These are phyloP conservation scores for Brachynemurus nebulosus DNA, from an alignment of 2,888 invertebrate genomes.

Conservation along the genomic window DNA sequence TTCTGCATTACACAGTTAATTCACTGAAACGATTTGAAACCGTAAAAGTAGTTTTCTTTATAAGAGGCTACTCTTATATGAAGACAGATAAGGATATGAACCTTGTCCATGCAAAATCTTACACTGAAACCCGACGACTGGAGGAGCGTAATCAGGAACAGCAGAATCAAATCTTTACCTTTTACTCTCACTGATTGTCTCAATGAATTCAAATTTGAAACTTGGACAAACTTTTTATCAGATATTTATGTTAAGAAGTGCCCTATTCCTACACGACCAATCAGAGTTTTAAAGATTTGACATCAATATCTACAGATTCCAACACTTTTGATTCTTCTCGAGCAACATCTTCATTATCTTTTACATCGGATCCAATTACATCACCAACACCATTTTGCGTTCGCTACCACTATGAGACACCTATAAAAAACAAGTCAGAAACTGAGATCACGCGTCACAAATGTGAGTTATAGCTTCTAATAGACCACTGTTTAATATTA, in stretches of 20 bases:
- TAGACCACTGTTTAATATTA: too few relatives aligned
- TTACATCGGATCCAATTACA: too few relatives aligned
- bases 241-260: not conserved
- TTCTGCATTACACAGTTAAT: not conserved
- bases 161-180: not conserved
- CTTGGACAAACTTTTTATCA: not conserved
- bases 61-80: not conserved
- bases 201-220: not conserved
- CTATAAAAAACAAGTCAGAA: too few relatives aligned
- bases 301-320: too few relatives aligned
- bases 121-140: not conserved
- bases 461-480: too few relatives aligned
- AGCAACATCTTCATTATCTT: too few relatives aligned
- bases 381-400: too few relatives aligned
- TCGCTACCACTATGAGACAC: too few relatives aligned
- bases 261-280: conserved; percentile 1
- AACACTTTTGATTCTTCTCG: too few relatives aligned
- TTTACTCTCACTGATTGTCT: not conserved
- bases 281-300: not conserved
- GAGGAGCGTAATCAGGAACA: not conserved
- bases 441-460: too few relatives aligned
- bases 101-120: not conserved
- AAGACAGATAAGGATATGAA: not conserved
- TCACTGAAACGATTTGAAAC: not conserved
- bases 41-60: not conserved